Base-by-base conservation (phyloP, 37 sponge, comb jelly and placozoan species). In the Mnemiopsis leidyi region DNA sequence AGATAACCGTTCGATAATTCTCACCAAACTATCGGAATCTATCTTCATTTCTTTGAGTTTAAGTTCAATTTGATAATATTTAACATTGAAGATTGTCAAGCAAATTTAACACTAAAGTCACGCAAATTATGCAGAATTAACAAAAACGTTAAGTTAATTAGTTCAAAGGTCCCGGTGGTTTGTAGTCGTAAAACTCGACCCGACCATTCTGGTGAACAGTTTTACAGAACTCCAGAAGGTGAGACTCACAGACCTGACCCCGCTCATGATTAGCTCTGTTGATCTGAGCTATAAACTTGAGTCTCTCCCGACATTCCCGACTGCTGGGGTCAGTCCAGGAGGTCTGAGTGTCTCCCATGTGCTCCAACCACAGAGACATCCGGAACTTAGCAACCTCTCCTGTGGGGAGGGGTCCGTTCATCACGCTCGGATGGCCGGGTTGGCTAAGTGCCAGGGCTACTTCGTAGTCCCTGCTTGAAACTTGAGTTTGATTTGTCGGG, bases 361-460 rank as follows among this genome's bases (percentile, higher is more conserved):
- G 79, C 18, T 77, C 32, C 16, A 26, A 31, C 79, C 34, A 34
- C 34, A 77, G 35, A 1, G 79, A 32, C 26, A 26, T 31, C 32
- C 79, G 33, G 36, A 77, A 77, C 32, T 32, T 32, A 18, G 79
- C 32, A 5, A 69, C 73, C 7, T 25, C 29, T 3, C 73, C 73
- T 25, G 73, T 69, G 73, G 73, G 73, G 1, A 32, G 1, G 7
- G 26, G 26, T 77, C 32, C 32, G 20, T 31, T 48, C 61, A 48
- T 48, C 5, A 48, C 61, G 13, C 61, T 32, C 0, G 79, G 20
- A 36, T 77, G 32, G 18, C 3, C 3, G 36, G 35, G 21, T 32
- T 77, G 79, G 79, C 79, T 34, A 33, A 77, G 26, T 33, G 79
- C 79, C 79, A 77, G 79, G 1, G 20, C 36, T 16, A 77, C 18